Evolutionary conservation across 1,140 invertebrate species (phyloP).

Genomic region (Gryon sp.): DNA sequence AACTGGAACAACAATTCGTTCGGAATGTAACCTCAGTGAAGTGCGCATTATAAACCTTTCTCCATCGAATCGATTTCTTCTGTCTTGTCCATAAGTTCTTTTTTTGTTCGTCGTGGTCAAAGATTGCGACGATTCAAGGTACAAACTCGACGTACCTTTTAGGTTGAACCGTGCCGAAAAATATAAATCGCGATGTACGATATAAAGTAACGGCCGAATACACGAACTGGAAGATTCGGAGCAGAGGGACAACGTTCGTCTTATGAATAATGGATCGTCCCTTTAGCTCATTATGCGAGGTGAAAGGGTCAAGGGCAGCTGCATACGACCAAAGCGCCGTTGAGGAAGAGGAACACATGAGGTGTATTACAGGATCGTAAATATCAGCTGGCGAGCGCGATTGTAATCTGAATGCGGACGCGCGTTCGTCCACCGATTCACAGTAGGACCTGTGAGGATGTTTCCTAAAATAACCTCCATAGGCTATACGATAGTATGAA

Average conservation of each 20-base stretch:
- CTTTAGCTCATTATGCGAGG: constrained; percentile 73
- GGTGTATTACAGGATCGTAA: constrained; percentile 61
- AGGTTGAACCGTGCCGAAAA: constrained; percentile 54
- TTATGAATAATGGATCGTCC: constrained; percentile 76
- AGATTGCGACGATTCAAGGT: constrained; percentile 38
- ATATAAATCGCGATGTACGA: constrained; percentile 66
- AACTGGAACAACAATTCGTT: constrained; percentile 24
- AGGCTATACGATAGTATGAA: constrained; percentile 21
- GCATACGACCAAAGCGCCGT: constrained; percentile 66
- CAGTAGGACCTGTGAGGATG: constrained; percentile 36
- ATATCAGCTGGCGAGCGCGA: constrained; percentile 66
- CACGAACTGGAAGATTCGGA: constrained; percentile 70
- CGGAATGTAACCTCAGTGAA: constrained; percentile 24
- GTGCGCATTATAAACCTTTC: constrained; percentile 10
- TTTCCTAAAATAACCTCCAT: constrained; percentile 37
- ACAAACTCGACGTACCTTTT: constrained; percentile 16
- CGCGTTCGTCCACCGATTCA: constrained; percentile 58
- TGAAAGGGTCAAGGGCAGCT: constrained; percentile 75
- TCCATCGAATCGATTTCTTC: constrained; percentile 8
- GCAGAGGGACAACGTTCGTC: constrained; percentile 71
- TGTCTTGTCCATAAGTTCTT: constrained; percentile 19
- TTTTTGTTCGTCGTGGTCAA: constrained; percentile 35
- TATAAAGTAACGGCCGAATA: constrained; percentile 65
- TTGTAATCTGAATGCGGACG: constrained; percentile 76
- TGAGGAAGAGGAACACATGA: constrained; percentile 49